These are phyloP conservation scores for Heliconius ethilla DNA, from an alignment of 2,888 invertebrate species.

Conservation along the genomic window DNA sequence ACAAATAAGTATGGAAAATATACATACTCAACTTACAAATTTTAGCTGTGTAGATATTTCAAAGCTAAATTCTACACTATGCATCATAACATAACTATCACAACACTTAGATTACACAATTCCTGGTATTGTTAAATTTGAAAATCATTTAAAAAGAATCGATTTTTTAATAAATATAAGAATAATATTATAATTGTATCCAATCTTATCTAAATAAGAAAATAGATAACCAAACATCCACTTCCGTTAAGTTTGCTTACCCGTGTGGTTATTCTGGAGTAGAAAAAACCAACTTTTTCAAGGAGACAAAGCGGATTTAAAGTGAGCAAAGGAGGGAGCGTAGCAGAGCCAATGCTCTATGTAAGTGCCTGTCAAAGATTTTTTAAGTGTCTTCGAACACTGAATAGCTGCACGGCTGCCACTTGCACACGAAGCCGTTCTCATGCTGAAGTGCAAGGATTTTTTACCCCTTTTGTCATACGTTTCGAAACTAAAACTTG, in stretches of 20 bases:
- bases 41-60: neutral
- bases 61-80: neutral
- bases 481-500: constrained; percentile 40
- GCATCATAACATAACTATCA: neutral
- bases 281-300: constrained; percentile 38
- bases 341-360: constrained; percentile 46
- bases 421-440: constrained; percentile 74
- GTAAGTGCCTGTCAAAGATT: constrained; percentile 74
- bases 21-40: neutral
- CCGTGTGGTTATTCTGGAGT: constrained; percentile 28
- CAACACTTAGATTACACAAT: too few species aligned
- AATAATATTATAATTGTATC: neutral
- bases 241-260: constrained; percentile 14
- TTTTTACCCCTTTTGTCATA: constrained; percentile 47
- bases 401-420: constrained; percentile 63
- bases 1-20: neutral
- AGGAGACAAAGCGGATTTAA: constrained; percentile 53
- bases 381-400: constrained; percentile 71
- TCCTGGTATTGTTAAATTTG: neutral
- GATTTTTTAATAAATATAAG: neutral
- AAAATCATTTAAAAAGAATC: neutral
- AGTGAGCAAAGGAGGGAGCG: constrained; percentile 43
- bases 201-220: neutral
- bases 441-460: constrained; percentile 50
- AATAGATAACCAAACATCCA: constrained; percentile 4